Evolutionary conservation across 2,797 vertebrate species (phyloP).

Genomic region (Ptychobarbus kaznakovi): DNA sequence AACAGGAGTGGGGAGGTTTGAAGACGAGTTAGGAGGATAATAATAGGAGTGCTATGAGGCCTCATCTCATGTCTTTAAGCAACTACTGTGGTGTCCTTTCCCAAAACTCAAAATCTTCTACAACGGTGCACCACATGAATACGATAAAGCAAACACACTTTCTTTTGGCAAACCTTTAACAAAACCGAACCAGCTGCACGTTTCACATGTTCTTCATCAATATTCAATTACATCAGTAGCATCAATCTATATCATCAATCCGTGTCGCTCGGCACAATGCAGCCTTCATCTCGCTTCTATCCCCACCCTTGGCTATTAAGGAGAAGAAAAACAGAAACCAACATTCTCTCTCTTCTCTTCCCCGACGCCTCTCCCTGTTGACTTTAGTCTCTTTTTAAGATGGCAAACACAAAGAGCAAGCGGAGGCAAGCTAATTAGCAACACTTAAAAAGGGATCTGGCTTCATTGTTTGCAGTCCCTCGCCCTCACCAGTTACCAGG

Average conservation of each 20-base stretch:
- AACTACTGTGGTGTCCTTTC: not conserved
- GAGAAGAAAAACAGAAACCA: conserved; percentile 66
- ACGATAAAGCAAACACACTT: conserved; percentile 33
- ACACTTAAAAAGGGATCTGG: conserved; percentile 81
- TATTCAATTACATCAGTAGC: conserved; percentile 54
- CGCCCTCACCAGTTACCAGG: conserved; percentile 81
- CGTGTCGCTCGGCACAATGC: conserved; percentile 32
- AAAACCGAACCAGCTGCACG: conserved; percentile 29
- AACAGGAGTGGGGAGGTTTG: conserved; percentile 50
- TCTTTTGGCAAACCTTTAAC: conserved; percentile 32
- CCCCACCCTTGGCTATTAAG: conserved; percentile 47
- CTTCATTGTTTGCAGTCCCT: conserved; percentile 73
- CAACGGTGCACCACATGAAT: not conserved
- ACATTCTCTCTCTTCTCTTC: conserved; percentile 70
- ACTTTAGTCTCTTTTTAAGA: conserved; percentile 85
- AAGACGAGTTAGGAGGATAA: conserved; percentile 49
- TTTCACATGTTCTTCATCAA: conserved; percentile 51
- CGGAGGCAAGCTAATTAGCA: conserved; percentile 83
- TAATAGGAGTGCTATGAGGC: conserved; percentile 39
- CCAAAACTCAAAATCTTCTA: not conserved
- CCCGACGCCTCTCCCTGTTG: conserved; percentile 74
- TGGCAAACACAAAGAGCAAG: conserved; percentile 78
- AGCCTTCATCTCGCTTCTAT: conserved; percentile 42
- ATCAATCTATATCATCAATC: conserved; percentile 56
- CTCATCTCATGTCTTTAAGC: conserved; percentile 30